phyloP scores from a whole-genome alignment of 30 jellyfish, hydroid and myxozoan genomes.

The Hydractinia echinata region DNA sequence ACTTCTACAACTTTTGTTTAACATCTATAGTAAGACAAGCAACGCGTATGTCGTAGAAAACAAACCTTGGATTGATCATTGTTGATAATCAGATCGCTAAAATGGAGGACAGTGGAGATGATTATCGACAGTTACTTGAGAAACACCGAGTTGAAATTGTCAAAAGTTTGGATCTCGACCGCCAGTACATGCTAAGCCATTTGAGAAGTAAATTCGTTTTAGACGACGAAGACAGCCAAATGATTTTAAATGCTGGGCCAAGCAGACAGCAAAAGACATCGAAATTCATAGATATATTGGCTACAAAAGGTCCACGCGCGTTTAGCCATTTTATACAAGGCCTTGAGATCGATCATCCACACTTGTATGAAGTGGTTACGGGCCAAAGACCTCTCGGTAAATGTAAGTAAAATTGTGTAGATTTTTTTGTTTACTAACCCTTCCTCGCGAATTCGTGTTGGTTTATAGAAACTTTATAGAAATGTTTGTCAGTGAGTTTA shows the following conservation, averaged over 20 bases:
- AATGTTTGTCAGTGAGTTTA: too few species aligned
- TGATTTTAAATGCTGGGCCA: constrained; percentile 63
- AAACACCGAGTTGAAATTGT: constrained; percentile 63
- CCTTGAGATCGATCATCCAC: constrained; percentile 64
- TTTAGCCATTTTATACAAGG: constrained; percentile 50
- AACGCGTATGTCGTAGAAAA: too few species aligned
- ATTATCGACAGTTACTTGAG: constrained; percentile 33
- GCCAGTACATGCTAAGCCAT: constrained; percentile 62
- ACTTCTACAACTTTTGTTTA: too few species aligned
- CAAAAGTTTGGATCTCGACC: constrained; percentile 54
- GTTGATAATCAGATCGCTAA: background rate
- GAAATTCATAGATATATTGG: constrained; percentile 72
- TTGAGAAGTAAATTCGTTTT: constrained; percentile 68
- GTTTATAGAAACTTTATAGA: too few species aligned
- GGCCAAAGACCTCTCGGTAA: constrained; percentile 57
- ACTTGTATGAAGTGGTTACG: constrained; percentile 51
- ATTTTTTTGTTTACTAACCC: too few species aligned
- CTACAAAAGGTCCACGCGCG: constrained; percentile 76
- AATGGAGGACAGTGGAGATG: constrained; percentile 19
- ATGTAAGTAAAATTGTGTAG: constrained; percentile 5
- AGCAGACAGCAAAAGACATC: constrained; percentile 71
- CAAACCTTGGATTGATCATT: too few species aligned
- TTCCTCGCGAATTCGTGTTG: too few species aligned
- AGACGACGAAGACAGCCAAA: constrained; percentile 89
- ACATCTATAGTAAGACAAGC: too few species aligned